A percentile compares a stretch with the other conserved stretches of the same genome.
Evolutionary conservation across 92 coral and sea anemone species (phyloP).

Genomic region (Nematostella vectensis): DNA sequence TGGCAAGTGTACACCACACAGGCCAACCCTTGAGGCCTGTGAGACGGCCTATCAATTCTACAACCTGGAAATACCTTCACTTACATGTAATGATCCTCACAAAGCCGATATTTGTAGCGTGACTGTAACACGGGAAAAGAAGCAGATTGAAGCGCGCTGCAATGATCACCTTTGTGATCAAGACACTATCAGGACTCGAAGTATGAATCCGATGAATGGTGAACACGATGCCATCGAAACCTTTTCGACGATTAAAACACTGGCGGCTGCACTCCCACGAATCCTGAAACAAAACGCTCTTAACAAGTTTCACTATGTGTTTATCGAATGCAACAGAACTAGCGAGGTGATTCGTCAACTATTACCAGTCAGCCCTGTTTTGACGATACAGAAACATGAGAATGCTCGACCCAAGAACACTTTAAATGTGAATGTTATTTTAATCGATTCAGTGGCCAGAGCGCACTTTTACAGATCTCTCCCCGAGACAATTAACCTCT

Average conservation of each 20-base stretch:
- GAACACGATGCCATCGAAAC: neutral
- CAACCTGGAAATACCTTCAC: conserved; percentile 16
- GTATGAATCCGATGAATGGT: conserved; percentile 45
- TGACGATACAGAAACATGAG: conserved; percentile 15
- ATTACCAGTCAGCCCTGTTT: conserved; percentile 35
- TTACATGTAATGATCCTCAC: conserved; percentile 24
- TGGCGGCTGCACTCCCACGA: conserved; percentile 29
- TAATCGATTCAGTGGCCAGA: conserved; percentile 70
- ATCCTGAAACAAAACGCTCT: conserved; percentile 29
- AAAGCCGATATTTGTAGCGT: conserved; percentile 46
- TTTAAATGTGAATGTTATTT: conserved; percentile 65
- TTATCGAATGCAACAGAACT: conserved; percentile 28
- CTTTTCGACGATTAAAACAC: conserved; percentile 26
- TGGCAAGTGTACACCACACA: conserved; percentile 59
- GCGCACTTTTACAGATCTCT: conserved; percentile 81
- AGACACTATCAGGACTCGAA: conserved; percentile 5
- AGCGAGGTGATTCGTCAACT: conserved; percentile 29
- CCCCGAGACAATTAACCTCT: conserved; percentile 53
- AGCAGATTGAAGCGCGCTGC: conserved; percentile 21
- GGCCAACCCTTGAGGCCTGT: conserved; percentile 41
- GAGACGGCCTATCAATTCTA: conserved; percentile 30
- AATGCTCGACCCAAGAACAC: conserved; percentile 13
- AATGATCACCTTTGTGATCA: conserved; percentile 20
- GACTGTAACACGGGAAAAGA: neutral
- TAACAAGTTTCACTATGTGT: conserved; percentile 41